Base-by-base conservation (phyloP, 2,113 vertebrate species). In the Glaucidium brasilianum region DNA sequence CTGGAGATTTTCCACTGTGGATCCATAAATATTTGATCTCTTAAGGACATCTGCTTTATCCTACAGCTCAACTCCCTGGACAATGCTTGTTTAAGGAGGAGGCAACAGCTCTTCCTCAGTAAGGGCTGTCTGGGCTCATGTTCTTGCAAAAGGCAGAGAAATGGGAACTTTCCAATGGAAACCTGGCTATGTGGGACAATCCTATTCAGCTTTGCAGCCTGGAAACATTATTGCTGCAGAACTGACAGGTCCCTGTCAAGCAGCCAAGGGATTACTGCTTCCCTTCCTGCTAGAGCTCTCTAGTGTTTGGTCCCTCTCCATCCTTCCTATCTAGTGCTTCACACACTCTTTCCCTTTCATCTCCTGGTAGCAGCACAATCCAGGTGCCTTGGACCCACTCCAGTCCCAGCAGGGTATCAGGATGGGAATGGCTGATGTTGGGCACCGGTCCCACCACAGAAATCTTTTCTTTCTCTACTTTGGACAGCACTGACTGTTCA, bases 201-300 rank as follows among this genome's bases (percentile, higher is more conserved):
- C 34, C 66, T 60, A 35, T 34, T 62, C 88, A 21, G 0, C 45
- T 53, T 67, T 77, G 91, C 75, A 93, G 79, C 45, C 88, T 88
- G 75, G 19, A 83, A 58, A 29, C 3, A 2, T 21, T 14, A 6
- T 45, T 45, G 53, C 63, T 74, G 92, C 58, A 84, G 18, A 79
- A 83, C 8, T 80, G 83, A 63, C 92, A 93, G 63, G 32, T 88
- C 58, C 21, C n/a, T 97, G 94, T 90, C 85, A 83, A 37, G 25
- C 62, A 95, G 85, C 96, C 92, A 94, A 80, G 45, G 75, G 85
- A 95, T 94, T 91, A 69, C 63, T 47, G 79, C 67, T 80, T 80
- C 55, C 32, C 75, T 66, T 88, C 75, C 50, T 91, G 92, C 75
- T 66, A 7, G 15, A 83, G 63, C 83, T 96, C 67, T 23, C 71